Conservation (phyloP, 1,140 invertebrate genomes). For the Heliconius himera region DNA sequence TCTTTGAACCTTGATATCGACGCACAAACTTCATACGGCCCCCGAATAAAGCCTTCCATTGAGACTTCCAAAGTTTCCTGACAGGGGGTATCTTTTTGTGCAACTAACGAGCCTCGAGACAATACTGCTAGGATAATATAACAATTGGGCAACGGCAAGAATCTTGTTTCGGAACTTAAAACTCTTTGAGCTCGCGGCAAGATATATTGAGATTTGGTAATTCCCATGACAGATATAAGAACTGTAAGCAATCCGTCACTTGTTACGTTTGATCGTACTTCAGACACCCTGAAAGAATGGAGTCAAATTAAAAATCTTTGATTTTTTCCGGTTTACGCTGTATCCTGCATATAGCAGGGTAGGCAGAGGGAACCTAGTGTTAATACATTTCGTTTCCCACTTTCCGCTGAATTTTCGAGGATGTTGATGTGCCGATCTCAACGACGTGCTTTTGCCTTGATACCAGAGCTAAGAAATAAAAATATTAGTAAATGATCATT, state of each 20-base stretch:
- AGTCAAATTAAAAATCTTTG: too few species aligned
- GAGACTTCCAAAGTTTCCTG: conserved; percentile 68
- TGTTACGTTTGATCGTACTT: conserved; percentile 78
- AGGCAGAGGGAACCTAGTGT: too few species aligned
- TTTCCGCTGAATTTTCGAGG: too few species aligned
- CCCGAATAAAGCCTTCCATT: conserved; percentile 78
- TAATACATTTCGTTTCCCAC: too few species aligned
- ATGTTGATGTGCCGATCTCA: too few species aligned
- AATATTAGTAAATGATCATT: too few species aligned
- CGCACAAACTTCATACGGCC: conserved; percentile 79
- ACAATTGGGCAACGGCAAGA: conserved; percentile 66
- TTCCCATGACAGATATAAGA: conserved; percentile 72
- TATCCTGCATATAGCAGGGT: too few species aligned
- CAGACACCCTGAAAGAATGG: conserved; percentile 71
- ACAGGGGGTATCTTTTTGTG: conserved; percentile 78
- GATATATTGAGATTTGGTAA: conserved; percentile 59
- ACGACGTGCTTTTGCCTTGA: too few species aligned
- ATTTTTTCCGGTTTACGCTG: too few species aligned
- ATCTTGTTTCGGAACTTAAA: conserved; percentile 56
- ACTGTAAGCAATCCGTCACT: conserved; percentile 72
- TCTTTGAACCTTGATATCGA: conserved; percentile 73
- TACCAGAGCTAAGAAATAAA: too few species aligned
- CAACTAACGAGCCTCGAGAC: conserved; percentile 73
- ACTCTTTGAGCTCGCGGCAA: conserved; percentile 64
- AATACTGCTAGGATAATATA: conserved; percentile 75